A percentile compares a stretch with the other conserved stretches of the same genome.
These are phyloP conservation scores for Trinectes maculatus DNA, from an alignment of 2,113 vertebrate genomes.

Conservation along the genomic window DNA sequence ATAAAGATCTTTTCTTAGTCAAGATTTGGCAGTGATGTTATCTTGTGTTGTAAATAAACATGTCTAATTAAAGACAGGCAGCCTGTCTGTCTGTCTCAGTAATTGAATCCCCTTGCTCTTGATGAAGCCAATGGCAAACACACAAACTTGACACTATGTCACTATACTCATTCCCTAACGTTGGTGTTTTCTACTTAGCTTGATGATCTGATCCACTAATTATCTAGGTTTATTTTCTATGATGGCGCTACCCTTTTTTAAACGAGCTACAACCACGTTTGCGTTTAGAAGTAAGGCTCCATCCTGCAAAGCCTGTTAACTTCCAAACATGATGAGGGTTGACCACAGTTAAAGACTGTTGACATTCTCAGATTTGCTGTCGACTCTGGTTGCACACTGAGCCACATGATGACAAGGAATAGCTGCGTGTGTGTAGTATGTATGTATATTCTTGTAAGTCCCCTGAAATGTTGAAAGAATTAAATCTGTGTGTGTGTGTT, in stretches of 20 bases:
- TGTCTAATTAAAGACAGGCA: slow-evolving; percentile 60
- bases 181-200: background rate
- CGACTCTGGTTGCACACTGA: slow-evolving; percentile 30
- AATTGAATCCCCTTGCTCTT: slow-evolving; percentile 42
- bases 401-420: slow-evolving; percentile 6
- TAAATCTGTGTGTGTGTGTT: no score
- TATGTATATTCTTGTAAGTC: background rate
- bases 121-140: slow-evolving; percentile 18
- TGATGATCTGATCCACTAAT: background rate
- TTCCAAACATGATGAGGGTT: background rate
- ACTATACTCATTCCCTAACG: slow-evolving; percentile 16
- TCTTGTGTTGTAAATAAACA: slow-evolving; percentile 44
- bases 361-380: slow-evolving; percentile 33
- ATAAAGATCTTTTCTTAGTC: slow-evolving; percentile 81
- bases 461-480: background rate
- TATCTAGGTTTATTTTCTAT: background rate
- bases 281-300: background rate
- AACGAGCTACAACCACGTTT: background rate
- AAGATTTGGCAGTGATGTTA: slow-evolving; percentile 26
- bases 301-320: background rate
- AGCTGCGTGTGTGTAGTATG: background rate
- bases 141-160: slow-evolving; percentile 28
- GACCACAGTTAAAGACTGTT: slow-evolving; percentile 1
- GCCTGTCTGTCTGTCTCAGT: slow-evolving; percentile 9
- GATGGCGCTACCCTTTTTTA: background rate